These are phyloP conservation scores for Panulirus ornatus DNA, from an alignment of 1,140 invertebrate genomes.

Conservation along the genomic window DNA sequence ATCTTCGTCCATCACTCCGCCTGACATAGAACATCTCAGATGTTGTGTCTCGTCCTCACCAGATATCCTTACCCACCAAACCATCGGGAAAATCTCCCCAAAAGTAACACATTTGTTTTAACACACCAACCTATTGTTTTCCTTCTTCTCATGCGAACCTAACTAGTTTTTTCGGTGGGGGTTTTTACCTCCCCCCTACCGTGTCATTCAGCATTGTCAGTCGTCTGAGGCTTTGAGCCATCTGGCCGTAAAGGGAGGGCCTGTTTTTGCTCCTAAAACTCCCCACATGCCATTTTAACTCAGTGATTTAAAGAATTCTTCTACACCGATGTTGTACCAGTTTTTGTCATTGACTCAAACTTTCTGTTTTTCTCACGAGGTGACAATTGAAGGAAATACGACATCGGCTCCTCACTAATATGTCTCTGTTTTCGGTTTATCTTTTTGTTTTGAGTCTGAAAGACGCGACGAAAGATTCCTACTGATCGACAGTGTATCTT, in stretches of 20 bases:
- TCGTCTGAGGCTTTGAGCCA: conserved; percentile 15
- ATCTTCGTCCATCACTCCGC: not conserved
- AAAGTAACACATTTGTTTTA: conserved; percentile 25
- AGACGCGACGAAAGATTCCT: too few species aligned
- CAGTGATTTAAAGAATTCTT: conserved; percentile 49
- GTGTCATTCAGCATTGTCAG: conserved; percentile 49
- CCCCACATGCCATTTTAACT: conserved; percentile 23
- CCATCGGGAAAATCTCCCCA: not conserved
- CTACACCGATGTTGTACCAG: not conserved
- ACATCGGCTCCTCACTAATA: not conserved
- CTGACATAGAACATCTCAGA: not conserved
- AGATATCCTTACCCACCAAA: not conserved
- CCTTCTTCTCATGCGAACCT: conserved; percentile 19
- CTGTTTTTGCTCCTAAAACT: not conserved
- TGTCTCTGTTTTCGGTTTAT: not conserved
- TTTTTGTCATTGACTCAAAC: not conserved
- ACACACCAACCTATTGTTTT: conserved; percentile 27
- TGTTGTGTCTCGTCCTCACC: not conserved
- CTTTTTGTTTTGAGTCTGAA: not conserved
- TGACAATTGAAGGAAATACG: not conserved
- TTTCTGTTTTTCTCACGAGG: not conserved
- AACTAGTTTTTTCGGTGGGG: conserved; percentile 24
- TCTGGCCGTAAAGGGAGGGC: not conserved
- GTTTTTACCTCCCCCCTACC: not conserved
- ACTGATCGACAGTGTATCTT: too few species aligned